Percentiles rank a stretch among this genome's conserved stretches.
These are phyloP conservation scores for Pachyrhynchus sulphureomaculatus DNA, from an alignment of 1,140 invertebrate species.

Conservation along the genomic window DNA sequence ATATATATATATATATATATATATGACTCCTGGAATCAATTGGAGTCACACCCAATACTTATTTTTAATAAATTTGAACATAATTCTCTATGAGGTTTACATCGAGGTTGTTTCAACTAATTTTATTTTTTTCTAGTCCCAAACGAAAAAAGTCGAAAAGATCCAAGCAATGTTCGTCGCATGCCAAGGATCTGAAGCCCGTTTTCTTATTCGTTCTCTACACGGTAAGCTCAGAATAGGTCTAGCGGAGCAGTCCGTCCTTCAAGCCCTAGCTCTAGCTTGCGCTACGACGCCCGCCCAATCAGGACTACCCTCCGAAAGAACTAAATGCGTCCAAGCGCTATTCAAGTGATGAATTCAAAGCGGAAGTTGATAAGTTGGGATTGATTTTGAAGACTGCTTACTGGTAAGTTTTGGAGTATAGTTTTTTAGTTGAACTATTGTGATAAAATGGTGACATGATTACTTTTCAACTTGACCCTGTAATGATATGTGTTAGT, in stretches of 20 bases:
- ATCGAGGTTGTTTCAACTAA: too few species aligned
- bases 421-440: background rate
- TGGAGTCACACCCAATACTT: too few species aligned
- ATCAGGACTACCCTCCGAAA: constrained; percentile 66
- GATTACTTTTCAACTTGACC: too few species aligned
- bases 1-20: too few species aligned
- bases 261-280: constrained; percentile 89
- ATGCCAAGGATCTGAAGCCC: constrained; percentile 86
- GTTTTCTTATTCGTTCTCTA: constrained; percentile 89
- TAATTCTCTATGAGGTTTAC: too few species aligned
- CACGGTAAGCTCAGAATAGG: constrained; percentile 95
- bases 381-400: constrained; percentile 86
- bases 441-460: too few species aligned
- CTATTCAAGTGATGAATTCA: constrained; percentile 69
- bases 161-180: constrained; percentile 92
- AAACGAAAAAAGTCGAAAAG: constrained; percentile 85
- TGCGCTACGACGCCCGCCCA: constrained; percentile 70
- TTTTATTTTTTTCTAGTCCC: constrained; percentile 40
- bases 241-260: constrained; percentile 93
- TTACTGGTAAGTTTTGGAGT: constrained; percentile 71
- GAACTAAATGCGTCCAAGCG: constrained; percentile 63
- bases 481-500: too few species aligned
- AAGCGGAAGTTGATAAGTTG: constrained; percentile 76
- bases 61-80: too few species aligned
- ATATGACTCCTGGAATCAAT: too few species aligned